Evolutionary conservation across 1,140 invertebrate genomes (phyloP), one percentile per base, ranked within the genome.

Genomic region (Caenorhabditis inopinata): DNA sequence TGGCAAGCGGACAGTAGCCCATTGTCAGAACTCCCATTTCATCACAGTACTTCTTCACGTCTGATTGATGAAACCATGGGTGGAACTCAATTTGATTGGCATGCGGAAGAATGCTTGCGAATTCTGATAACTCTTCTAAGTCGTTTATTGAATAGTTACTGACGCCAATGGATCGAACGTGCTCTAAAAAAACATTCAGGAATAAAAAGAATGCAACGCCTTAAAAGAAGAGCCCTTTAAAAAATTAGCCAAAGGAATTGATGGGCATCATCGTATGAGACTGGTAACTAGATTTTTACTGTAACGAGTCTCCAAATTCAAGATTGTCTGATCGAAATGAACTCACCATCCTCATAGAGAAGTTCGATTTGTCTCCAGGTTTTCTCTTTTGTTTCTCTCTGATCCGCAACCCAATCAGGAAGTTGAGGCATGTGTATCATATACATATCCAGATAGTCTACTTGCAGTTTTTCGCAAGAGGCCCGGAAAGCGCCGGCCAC

Each of bases 1-100:
- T 90, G 25, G 87, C 89, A 38, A 90, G 82, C 45, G 89, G 90
- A 84, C 89, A 90, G 81, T 90, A 90, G 32, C 89, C 89, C 87
- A 90, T 74, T 58, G 88, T n/a, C 1, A 62, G 23, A 62, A 82
- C 14, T 58, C 76, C 73, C 45, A 18, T 87, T 68, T 84, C 46
- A 23, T 45, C 25, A 75, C 90, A 90, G 76, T 85, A 90, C 12
- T 86, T 46, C 35, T 85, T 62, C 3, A 90, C 75, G 27, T 85
- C 80, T 29, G 80, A 83, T 16, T 88, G 90, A 82, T 89, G 87
- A 58, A 89, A 88, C 82, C 86, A 90, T 12, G 90, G 90, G 83
- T 90, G 89, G 53, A 90, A 89, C 85, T 90, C 90, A 49, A 89
- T 89, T 83, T 90, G 90, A 84, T 90, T 90, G 25, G 90, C 87